Conservation (phyloP, 2,888 invertebrate species). For the Tricholauxania praeusta region DNA sequence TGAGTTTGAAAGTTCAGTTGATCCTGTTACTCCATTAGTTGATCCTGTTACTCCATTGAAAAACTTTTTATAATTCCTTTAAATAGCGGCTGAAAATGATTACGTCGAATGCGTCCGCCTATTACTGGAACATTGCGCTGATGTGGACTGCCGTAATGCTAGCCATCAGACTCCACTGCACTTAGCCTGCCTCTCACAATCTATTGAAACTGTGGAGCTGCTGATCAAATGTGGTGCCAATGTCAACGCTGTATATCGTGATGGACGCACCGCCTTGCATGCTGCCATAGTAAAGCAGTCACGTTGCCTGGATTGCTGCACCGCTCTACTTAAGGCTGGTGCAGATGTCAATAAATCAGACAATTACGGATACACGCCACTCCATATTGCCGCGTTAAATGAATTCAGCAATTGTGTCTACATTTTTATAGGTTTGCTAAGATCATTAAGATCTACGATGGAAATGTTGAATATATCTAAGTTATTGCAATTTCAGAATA, state of each 20-base stretch:
- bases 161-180: conserved; percentile 87
- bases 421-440: conserved; percentile 73
- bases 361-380: conserved; percentile 84
- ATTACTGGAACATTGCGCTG: conserved; percentile 80
- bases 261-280: conserved; percentile 84
- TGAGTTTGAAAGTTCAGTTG: too few relatives aligned
- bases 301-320: conserved; percentile 75
- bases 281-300: conserved; percentile 85
- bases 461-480: background rate
- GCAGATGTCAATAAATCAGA: conserved; percentile 83
- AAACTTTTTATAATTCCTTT: conserved; percentile 1
- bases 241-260: conserved; percentile 76
- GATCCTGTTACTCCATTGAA: too few relatives aligned
- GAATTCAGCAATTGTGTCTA: conserved; percentile 83
- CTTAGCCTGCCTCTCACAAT: conserved; percentile 84
- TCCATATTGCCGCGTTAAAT: conserved; percentile 86
- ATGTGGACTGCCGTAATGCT: conserved; percentile 80
- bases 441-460: background rate
- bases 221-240: conserved; percentile 76
- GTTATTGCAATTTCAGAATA: conserved; percentile 69
- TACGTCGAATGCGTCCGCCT: conserved; percentile 81
- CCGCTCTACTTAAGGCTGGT: conserved; percentile 74
- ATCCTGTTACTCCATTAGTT: too few relatives aligned
- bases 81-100: conserved; percentile 84
- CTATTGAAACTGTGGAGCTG: conserved; percentile 80